Conservation (phyloP, 2,113 vertebrate genomes). For the Mixornis gularis region DNA sequence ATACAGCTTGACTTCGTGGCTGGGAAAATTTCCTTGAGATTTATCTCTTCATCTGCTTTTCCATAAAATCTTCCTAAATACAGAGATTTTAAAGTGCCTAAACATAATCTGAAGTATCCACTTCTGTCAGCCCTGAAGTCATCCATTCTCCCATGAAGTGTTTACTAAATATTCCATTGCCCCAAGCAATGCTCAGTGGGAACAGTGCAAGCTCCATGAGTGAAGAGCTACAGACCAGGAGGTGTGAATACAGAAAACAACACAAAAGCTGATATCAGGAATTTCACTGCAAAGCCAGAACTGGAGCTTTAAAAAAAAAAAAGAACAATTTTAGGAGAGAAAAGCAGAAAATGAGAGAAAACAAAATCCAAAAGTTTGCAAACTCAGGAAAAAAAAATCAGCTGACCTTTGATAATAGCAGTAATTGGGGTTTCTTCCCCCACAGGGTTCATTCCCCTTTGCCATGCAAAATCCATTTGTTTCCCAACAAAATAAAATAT, state of each 20-base stretch:
- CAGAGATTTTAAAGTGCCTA: neutral
- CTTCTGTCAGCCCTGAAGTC: neutral
- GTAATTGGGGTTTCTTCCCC: neutral
- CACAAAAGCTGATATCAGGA: neutral
- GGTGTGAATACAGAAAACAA: neutral
- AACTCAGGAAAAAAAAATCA: neutral
- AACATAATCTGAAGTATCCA: neutral
- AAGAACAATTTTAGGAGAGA: neutral
- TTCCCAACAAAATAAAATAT: neutral
- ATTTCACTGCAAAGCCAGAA: neutral
- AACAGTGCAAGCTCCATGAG: neutral
- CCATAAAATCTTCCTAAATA: neutral
- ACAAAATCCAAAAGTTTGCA: neutral
- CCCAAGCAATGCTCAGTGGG: neutral
- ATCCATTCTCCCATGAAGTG: neutral
- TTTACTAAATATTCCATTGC: neutral
- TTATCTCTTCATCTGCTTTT: neutral
- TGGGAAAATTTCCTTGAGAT: neutral
- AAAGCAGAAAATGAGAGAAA: neutral
- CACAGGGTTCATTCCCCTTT: neutral
- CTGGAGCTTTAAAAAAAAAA: neutral
- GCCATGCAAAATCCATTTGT: neutral
- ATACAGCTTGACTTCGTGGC: neutral
- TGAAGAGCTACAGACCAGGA: neutral
- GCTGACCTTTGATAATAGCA: neutral